These are phyloP conservation scores for Danio choprae DNA, from an alignment of 2,797 vertebrate genomes.

Conservation along the genomic window DNA sequence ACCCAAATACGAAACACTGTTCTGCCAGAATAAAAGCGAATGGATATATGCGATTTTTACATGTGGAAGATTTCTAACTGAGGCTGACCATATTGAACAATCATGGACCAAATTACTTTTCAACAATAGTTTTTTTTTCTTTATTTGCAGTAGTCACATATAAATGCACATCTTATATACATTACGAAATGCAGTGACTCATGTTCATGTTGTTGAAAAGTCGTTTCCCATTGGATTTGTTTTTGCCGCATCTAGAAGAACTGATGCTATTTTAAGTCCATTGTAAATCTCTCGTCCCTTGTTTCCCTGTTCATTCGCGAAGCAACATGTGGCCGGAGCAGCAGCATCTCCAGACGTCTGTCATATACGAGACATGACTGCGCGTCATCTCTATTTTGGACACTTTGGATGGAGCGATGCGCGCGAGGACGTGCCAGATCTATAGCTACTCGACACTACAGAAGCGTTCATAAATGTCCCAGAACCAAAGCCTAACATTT, in stretches of 20 bases:
- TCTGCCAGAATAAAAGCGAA: not conserved
- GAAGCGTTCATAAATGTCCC: not conserved
- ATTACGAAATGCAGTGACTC: not conserved
- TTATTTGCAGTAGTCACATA: not conserved
- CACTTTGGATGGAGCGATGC: slow-evolving; percentile 25
- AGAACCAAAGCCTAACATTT: not conserved
- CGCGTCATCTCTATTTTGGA: slow-evolving; percentile 24
- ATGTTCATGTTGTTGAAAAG: not conserved
- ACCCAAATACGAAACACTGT: not conserved
- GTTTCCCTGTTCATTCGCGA: not conserved
- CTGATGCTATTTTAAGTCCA: not conserved
- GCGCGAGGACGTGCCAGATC: not conserved
- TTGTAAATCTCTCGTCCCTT: too few species aligned
- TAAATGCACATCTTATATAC: not conserved
- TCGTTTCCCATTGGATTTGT: not conserved
- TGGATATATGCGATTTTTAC: too few species aligned
- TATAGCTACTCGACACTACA: not conserved
- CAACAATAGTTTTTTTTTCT: not conserved
- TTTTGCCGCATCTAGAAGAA: not conserved
- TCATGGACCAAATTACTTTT: too few species aligned
- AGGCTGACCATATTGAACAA: not conserved
- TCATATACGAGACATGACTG: not conserved
- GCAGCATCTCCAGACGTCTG: slow-evolving; percentile 21
- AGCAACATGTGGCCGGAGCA: slow-evolving; percentile 7
- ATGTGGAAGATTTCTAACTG: not conserved